Evolutionary conservation across 2,797 vertebrate species (phyloP).

Genomic region (Mycteria americana): DNA sequence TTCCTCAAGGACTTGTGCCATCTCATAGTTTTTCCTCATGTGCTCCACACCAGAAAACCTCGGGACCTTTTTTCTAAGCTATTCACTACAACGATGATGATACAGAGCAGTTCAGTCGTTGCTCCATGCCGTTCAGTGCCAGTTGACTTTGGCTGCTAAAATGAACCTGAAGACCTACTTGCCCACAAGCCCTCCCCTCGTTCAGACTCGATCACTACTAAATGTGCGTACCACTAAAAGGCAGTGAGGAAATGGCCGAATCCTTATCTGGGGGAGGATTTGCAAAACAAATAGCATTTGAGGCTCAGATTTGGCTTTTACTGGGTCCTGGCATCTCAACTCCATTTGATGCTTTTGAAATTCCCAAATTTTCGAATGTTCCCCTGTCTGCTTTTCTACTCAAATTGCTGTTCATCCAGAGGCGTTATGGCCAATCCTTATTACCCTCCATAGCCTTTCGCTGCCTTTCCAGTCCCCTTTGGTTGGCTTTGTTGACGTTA

Average conservation of each 20-base stretch:
- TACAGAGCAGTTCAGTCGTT: neutral
- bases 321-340: neutral
- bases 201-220: neutral
- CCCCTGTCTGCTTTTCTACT: neutral
- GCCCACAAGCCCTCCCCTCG: neutral
- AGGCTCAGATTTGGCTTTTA: neutral
- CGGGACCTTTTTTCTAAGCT: neutral
- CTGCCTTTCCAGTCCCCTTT: neutral
- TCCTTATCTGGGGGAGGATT: neutral
- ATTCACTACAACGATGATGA: neutral
- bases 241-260: neutral
- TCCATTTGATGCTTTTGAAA: neutral
- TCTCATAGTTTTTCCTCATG: neutral
- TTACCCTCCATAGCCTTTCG: neutral
- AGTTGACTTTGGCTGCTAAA: neutral
- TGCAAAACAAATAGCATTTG: neutral
- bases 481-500: neutral
- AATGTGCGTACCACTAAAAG: fast-evolving
- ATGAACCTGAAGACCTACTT: neutral
- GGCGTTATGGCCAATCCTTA: neutral
- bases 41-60: neutral
- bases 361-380: neutral
- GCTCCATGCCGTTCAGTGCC: neutral
- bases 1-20: neutral
- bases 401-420: neutral